Percentiles rank a stretch among this genome's conserved stretches.
These are phyloP conservation scores for Clusia tigrina DNA, from an alignment of 2,888 invertebrate genomes.

Conservation along the genomic window DNA sequence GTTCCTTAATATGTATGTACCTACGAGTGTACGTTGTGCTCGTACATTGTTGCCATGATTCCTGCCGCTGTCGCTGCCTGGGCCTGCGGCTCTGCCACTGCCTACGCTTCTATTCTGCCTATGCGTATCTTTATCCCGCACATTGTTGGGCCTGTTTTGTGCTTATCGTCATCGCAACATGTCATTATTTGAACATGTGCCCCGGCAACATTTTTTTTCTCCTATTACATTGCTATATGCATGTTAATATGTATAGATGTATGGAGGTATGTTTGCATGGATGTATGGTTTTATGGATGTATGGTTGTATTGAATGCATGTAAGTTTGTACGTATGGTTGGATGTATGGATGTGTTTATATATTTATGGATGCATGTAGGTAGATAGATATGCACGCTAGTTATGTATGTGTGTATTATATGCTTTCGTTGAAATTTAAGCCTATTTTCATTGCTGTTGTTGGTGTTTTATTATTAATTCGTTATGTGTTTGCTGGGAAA, in stretches of 20 bases:
- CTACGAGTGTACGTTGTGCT: too few species aligned
- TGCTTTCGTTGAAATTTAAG: slow-evolving; percentile 2
- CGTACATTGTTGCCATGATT: slow-evolving; percentile 9
- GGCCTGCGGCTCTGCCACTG: too few species aligned
- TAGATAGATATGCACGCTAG: background rate
- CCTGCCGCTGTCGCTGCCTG: slow-evolving; percentile 21
- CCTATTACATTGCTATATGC: slow-evolving; percentile 19
- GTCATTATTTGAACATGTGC: slow-evolving; percentile 32
- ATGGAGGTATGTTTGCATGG: too few species aligned
- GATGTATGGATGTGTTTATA: background rate
- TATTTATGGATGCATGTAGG: too few species aligned
- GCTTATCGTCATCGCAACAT: slow-evolving; percentile 11
- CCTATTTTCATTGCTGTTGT: slow-evolving; percentile 11
- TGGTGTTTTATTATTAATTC: slow-evolving; percentile 49
- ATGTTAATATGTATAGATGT: slow-evolving; percentile 27
- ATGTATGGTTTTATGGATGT: background rate
- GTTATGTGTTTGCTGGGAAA: slow-evolving; percentile 48
- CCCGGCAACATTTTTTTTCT: slow-evolving; percentile 40
- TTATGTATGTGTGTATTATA: background rate
- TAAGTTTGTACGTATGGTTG: background rate
- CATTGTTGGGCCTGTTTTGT: too few species aligned
- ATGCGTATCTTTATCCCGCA: too few species aligned
- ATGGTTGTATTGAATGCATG: too few species aligned
- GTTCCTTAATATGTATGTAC: slow-evolving; percentile 16
- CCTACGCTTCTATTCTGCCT: too few species aligned